phyloP scores from a whole-genome alignment of 2,888 invertebrate species.

The Margaritifera margaritifera region DNA sequence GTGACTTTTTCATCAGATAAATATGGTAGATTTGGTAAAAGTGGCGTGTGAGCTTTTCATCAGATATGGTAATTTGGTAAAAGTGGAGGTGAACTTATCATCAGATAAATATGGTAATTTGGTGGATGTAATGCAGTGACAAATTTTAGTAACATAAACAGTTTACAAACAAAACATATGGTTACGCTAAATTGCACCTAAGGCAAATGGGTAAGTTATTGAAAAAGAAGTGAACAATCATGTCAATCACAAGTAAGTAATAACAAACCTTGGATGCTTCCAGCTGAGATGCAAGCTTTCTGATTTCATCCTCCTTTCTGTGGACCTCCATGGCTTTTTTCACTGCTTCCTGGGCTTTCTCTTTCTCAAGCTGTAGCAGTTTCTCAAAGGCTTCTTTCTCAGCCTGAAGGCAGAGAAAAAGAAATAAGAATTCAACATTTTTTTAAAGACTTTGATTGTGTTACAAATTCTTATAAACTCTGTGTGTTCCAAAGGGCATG shows the following conservation, averaged over 20 bases:
- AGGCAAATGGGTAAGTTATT: background rate
- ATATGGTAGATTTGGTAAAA: no score
- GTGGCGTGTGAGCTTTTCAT: no score
- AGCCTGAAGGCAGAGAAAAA: constrained; percentile 30
- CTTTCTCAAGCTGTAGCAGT: constrained; percentile 58
- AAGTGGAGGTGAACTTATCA: no score
- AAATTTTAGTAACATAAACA: no score
- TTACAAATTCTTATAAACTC: no score
- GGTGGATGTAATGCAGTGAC: no score
- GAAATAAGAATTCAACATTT: background rate
- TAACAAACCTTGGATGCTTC: constrained; percentile 60
- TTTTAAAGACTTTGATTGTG: background rate
- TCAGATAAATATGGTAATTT: no score
- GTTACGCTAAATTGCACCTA: background rate
- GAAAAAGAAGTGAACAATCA: background rate
- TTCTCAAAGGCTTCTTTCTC: constrained; percentile 58
- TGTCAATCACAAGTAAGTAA: background rate
- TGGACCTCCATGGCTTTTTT: constrained; percentile 43
- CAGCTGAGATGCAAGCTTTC: constrained; percentile 58
- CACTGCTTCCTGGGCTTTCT: constrained; percentile 44
- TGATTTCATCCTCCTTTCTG: constrained; percentile 57
- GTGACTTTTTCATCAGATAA: no score
- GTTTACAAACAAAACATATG: no score
- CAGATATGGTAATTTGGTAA: no score
- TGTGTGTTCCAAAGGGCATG: no score